These are phyloP conservation scores for Argyresthia goedartella DNA, from an alignment of 2,888 invertebrate species.

Conservation along the genomic window DNA sequence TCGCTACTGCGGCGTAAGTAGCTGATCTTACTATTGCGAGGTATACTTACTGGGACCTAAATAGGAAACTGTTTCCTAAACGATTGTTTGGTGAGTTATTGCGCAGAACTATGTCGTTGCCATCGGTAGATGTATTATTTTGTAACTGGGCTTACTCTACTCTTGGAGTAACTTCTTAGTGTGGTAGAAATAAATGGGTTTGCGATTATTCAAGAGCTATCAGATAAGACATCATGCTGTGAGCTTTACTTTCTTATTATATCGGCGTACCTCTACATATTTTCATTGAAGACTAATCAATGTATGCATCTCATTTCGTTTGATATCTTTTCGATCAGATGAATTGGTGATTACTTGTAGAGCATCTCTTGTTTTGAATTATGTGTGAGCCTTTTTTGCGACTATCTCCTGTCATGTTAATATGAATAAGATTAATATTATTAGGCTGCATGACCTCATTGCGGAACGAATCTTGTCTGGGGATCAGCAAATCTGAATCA, in stretches of 20 bases:
- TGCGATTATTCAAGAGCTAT: too few relatives aligned
- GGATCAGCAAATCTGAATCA: not conserved
- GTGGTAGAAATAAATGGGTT: not conserved
- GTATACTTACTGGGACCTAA: conserved; percentile 24
- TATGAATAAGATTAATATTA: too few relatives aligned
- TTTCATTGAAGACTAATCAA: too few relatives aligned
- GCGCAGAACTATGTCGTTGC: not conserved
- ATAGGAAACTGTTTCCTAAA: conserved; percentile 13
- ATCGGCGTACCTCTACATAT: not conserved
- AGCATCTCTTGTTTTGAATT: too few relatives aligned
- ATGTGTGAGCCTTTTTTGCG: too few relatives aligned
- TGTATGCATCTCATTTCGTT: too few relatives aligned
- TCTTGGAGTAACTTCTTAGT: not conserved
- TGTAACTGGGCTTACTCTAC: not conserved
- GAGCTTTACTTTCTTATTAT: not conserved
- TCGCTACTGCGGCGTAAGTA: too few relatives aligned
- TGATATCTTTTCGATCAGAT: too few relatives aligned
- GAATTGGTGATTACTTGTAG: too few relatives aligned
- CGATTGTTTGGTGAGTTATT: not conserved
- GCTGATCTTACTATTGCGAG: too few relatives aligned
- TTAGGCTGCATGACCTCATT: not conserved
- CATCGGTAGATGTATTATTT: not conserved
- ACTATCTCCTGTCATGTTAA: too few relatives aligned
- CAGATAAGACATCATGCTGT: too few relatives aligned
- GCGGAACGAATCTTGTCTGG: not conserved